phyloP scores from a whole-genome alignment of 30 jellyfish, hydroid and myxozoan genomes.

The Chrysaora quinquecirrha region DNA sequence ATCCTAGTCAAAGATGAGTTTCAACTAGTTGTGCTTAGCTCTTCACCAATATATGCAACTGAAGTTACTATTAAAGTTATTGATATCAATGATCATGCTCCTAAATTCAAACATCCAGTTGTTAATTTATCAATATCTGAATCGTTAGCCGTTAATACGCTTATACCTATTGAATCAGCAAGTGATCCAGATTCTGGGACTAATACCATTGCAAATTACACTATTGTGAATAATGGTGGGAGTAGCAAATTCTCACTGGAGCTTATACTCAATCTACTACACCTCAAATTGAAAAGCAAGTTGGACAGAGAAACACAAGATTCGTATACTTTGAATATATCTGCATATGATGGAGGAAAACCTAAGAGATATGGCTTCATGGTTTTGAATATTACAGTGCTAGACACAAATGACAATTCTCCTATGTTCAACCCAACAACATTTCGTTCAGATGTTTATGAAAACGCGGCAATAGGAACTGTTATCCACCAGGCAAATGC shows the following conservation, averaged over 20 bases:
- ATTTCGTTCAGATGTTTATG: constrained; percentile 44
- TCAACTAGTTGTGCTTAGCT: constrained; percentile 47
- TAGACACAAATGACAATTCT: constrained; percentile 79
- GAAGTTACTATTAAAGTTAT: constrained; percentile 61
- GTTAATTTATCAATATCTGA: constrained; percentile 53
- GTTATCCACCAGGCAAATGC: constrained; percentile 49
- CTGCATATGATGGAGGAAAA: constrained; percentile 70
- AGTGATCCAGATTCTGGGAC: constrained; percentile 64
- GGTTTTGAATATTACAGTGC: constrained; percentile 43
- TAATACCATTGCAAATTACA: constrained; percentile 47
- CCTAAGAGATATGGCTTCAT: constrained; percentile 39
- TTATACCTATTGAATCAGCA: constrained; percentile 66
- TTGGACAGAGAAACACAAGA: constrained; percentile 71
- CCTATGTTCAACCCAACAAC: constrained; percentile 67
- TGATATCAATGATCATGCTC: constrained; percentile 93
- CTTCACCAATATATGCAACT: constrained; percentile 76
- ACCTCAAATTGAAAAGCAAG: constrained; percentile 36
- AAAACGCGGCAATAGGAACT: constrained; percentile 86
- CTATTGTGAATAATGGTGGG: constrained; percentile 81
- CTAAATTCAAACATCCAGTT: constrained; percentile 48
- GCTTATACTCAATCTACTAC: constrained; percentile 47
- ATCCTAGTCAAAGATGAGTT: constrained; percentile 23
- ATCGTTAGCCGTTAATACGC: constrained; percentile 53
- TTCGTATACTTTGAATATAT: constrained; percentile 39
- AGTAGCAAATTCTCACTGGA: constrained; percentile 61